Base-by-base conservation (phyloP, 1,140 invertebrate genomes). In the Tigriopus japonicus region DNA sequence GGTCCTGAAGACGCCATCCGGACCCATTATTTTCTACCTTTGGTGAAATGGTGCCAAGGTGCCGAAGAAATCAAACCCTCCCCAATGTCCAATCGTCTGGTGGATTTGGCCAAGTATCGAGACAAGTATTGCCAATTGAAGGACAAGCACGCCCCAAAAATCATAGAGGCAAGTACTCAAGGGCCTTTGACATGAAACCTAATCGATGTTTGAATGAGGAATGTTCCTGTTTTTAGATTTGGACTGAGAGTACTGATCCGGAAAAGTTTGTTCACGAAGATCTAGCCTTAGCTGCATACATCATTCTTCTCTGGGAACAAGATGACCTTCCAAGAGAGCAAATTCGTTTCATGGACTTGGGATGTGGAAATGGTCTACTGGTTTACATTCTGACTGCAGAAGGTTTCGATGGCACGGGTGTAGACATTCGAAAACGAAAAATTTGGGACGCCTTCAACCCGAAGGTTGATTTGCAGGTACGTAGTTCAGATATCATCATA, bases 251-350 rank as follows among this genome's bases (percentile, higher is more conserved):
- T 64, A 98, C 93, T 41, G 88, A 96, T 74, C 89, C 93, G 13
- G 68, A 80, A 42, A 98, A 98, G 73, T 95, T 87, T 77, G 86
- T 98, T 6, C 92, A 86, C 76, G 93, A 98, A 77, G 94, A 98
- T 71, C 77, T 98, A 62, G 89, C 87, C 6, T 97, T 98, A 67
- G 89, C 91, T 14, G 76, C 86, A 1, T 98, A 98, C 71, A 74
- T 98, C 15, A 73, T 95, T 28, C 73, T 88, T 41, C 65, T 89
- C 0, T 90, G 86, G 86, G 73, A 80, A 52, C 66, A 75, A 42
- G 74, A 76, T 54, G 71, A 74, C 52, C 42, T 74, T 67, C 62
- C 69, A 7, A 65, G 65, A 42, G 65, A 64, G 15, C 21, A 66
- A 9, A 54, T 21, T 28, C 79, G 75, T 1, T 97, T 97, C 77